Evolutionary conservation across 2,888 invertebrate genomes (phyloP).

Genomic region (Pharmacophagus antenor): DNA sequence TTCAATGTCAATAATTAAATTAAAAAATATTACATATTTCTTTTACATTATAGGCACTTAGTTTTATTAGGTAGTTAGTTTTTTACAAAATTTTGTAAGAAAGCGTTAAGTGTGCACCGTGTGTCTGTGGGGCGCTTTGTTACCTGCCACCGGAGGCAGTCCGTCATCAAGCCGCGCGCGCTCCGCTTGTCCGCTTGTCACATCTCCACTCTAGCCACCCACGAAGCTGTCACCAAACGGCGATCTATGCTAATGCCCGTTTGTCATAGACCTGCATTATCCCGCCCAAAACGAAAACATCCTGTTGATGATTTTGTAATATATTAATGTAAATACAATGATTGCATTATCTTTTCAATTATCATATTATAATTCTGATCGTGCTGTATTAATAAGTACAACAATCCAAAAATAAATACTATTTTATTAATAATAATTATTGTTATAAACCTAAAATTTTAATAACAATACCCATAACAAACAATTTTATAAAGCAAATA

Average conservation of each 20-base stretch:
- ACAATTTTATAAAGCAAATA: not conserved
- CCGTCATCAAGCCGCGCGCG: slow-evolving; percentile 50
- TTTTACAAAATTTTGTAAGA: not conserved
- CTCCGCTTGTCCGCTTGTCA: slow-evolving; percentile 40
- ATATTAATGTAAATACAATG: not conserved
- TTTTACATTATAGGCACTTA: not conserved
- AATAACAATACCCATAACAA: not conserved
- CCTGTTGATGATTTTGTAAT: not conserved
- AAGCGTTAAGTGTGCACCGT: not conserved
- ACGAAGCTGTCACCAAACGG: slow-evolving; percentile 37
- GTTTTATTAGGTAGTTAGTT: too few species aligned
- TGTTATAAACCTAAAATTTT: too few species aligned
- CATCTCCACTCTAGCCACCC: slow-evolving; percentile 51
- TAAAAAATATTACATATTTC: too few species aligned
- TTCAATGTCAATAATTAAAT: too few species aligned
- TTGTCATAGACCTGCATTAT: not conserved
- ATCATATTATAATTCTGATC: too few species aligned
- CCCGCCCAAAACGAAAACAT: not conserved
- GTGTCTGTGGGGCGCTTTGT: slow-evolving; percentile 27
- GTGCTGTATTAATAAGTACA: too few species aligned
- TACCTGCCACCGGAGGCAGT: slow-evolving; percentile 47
- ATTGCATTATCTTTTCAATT: too few species aligned
- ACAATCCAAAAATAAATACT: too few species aligned
- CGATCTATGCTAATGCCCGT: not conserved
- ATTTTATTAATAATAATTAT: too few species aligned